Evolutionary conservation across 2,113 vertebrate species (phyloP).

Genomic region (Nematolebias whitei): DNA sequence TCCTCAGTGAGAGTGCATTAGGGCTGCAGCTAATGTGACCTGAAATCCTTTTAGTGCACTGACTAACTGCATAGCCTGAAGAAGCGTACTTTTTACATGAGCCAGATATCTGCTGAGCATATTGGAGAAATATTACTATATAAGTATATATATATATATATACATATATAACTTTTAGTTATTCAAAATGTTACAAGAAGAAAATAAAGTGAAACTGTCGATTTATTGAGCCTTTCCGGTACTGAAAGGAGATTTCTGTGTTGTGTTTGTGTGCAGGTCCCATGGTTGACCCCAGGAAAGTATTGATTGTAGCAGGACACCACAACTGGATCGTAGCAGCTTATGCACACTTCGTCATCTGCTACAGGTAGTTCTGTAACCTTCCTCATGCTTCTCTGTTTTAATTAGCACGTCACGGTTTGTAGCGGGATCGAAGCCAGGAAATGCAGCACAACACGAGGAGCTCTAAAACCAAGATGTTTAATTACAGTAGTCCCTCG

Average conservation of each 20-base stretch:
- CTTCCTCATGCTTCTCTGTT: background rate
- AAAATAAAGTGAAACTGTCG: no score
- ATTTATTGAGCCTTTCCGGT: no score
- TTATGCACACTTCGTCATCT: constrained; percentile 97
- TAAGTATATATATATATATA: no score
- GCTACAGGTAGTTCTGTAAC: constrained; percentile 87
- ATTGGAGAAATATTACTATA: no score
- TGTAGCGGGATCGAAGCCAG: no score
- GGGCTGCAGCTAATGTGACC: constrained; percentile 51
- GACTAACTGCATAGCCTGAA: constrained; percentile 19
- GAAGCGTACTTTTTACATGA: constrained; percentile 31
- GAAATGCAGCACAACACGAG: no score
- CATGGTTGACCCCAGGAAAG: constrained; percentile 93
- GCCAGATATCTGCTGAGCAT: constrained; percentile 25
- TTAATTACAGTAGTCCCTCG: no score
- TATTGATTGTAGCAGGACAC: constrained; percentile 94
- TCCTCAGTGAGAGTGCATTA: constrained; percentile 31
- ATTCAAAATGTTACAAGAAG: no score
- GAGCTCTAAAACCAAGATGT: no score
- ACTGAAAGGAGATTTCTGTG: background rate
- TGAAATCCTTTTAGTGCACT: constrained; percentile 37
- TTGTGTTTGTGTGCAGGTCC: constrained; percentile 77
- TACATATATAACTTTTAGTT: no score
- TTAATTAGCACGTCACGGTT: no score
- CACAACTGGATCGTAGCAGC: constrained; percentile 99